These are phyloP conservation scores for Anabacerthia variegaticeps DNA, from an alignment of 2,797 vertebrate species.

Conservation along the genomic window DNA sequence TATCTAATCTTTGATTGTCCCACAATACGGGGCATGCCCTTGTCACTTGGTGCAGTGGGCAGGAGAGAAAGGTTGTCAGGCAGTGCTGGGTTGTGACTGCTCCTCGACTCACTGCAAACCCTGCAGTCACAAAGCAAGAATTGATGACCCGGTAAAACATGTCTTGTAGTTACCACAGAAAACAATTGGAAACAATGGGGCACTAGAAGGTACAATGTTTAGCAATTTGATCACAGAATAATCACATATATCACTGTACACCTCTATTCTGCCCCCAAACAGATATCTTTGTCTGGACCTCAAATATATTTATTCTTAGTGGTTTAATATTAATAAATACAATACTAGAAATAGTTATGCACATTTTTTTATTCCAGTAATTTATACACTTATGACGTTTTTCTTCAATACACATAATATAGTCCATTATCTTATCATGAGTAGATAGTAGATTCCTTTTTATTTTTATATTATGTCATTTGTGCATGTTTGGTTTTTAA, in stretches of 20 bases:
- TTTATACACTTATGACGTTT: neutral
- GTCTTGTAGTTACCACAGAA: neutral
- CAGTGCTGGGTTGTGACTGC: neutral
- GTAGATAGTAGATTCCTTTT: neutral
- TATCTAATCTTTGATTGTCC: neutral
- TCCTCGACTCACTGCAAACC: fast-evolving
- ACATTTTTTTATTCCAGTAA: neutral
- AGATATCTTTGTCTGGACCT: neutral
- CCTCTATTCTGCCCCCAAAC: neutral
- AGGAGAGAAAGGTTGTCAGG: neutral
- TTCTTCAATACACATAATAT: neutral
- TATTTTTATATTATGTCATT: neutral
- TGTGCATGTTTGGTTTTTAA: neutral
- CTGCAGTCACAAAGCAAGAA: neutral
- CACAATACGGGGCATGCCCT: neutral
- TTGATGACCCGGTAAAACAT: neutral
- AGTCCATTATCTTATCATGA: neutral
- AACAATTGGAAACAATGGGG: neutral
- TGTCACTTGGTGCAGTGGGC: neutral
- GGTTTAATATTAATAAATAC: neutral
- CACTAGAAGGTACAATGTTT: fast-evolving
- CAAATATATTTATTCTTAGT: neutral
- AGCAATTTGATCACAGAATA: neutral
- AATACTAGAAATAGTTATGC: neutral
- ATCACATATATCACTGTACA: neutral